Conservation (phyloP, 2,113 vertebrate genomes). For the Willisornis vidua region DNA sequence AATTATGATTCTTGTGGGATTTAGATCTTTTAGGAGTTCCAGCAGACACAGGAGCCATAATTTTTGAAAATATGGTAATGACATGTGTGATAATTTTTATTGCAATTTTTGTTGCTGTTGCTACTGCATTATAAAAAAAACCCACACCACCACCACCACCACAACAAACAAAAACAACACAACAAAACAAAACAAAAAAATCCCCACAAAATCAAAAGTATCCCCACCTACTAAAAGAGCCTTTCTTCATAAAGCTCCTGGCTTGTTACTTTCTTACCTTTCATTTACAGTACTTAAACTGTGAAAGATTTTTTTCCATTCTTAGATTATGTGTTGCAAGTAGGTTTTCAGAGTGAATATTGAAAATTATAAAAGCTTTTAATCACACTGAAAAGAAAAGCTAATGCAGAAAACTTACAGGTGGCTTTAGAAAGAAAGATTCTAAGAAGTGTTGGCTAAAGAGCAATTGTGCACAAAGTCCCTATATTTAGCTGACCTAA, state of each 20-base stretch:
- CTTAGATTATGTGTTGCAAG: background rate
- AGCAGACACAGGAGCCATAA: fast-evolving
- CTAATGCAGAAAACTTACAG: background rate
- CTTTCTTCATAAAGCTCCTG: background rate
- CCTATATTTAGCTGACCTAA: background rate
- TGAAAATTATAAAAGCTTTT: background rate
- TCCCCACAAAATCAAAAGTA: too few species aligned
- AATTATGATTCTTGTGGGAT: background rate
- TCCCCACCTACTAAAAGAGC: background rate
- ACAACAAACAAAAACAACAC: background rate
- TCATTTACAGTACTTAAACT: background rate
- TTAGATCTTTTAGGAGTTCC: background rate
- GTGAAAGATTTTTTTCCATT: background rate
- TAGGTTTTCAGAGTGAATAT: background rate
- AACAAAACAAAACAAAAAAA: too few species aligned
- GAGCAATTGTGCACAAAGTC: background rate
- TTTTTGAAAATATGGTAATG: background rate
- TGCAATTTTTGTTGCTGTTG: too few species aligned
- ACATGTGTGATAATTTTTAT: background rate
- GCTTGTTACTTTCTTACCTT: background rate
- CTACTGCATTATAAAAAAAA: too few species aligned
- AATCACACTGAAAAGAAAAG: background rate
- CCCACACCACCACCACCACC: too few species aligned
- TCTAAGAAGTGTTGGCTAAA: background rate
- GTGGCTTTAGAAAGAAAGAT: background rate